Conservation (phyloP, 2,797 vertebrate species). For the Sus cebifrons region DNA sequence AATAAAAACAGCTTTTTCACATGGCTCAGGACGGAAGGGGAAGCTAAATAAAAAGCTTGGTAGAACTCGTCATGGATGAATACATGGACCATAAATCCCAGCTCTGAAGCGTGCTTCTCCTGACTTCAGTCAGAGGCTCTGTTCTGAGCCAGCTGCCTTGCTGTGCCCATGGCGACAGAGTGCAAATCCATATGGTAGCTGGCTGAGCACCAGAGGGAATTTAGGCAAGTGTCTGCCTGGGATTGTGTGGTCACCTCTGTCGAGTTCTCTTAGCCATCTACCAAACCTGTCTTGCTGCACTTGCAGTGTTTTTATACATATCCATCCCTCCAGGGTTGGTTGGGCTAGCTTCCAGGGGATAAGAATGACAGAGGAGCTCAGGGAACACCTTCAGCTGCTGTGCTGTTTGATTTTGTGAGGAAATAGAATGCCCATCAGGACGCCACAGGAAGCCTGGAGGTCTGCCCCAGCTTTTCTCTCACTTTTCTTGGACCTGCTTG, state of each 20-base stretch:
- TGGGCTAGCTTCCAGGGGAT: not conserved
- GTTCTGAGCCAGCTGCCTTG: not conserved
- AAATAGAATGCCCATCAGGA: not conserved
- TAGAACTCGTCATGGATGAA: not conserved
- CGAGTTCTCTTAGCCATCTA: not conserved
- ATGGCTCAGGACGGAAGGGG: not conserved
- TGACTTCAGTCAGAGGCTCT: not conserved
- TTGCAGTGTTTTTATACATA: not conserved
- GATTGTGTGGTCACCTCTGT: not conserved
- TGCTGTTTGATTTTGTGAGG: not conserved
- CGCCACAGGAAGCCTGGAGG: fast-evolving
- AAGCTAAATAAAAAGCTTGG: constrained; percentile 18
- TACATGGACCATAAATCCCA: not conserved
- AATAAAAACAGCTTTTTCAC: not conserved
- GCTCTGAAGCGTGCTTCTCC: not conserved
- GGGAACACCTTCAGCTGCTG: not conserved
- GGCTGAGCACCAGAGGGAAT: not conserved
- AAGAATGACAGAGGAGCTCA: not conserved
- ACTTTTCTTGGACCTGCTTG: not conserved
- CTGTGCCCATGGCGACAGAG: not conserved
- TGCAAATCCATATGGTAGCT: not conserved
- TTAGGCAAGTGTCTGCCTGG: not conserved
- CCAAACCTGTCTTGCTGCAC: not conserved
- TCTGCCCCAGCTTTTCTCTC: not conserved
- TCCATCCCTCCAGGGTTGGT: not conserved